These are phyloP conservation scores for Battus philenor DNA, from an alignment of 1,140 invertebrate species.

Conservation along the genomic window DNA sequence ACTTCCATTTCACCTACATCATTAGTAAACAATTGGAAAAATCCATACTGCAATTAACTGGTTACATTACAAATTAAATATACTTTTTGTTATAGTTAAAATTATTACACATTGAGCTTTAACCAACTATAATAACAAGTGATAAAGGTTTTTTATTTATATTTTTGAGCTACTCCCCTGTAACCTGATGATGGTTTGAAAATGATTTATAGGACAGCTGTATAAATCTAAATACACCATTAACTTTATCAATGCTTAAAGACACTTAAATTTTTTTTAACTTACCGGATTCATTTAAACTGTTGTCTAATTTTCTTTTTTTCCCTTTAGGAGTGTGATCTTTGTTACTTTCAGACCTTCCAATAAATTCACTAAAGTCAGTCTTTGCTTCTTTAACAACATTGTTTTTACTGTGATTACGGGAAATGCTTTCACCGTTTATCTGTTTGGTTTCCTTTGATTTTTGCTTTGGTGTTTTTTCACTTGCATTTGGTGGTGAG, in stretches of 20 bases:
- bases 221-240: too few relatives aligned
- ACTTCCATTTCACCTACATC: too few relatives aligned
- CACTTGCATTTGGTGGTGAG: not conserved
- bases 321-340: constrained; percentile 34
- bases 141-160: too few relatives aligned
- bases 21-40: too few relatives aligned
- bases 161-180: too few relatives aligned
- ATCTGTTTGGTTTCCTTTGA: not conserved
- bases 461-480: not conserved
- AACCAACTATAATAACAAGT: too few relatives aligned
- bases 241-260: too few relatives aligned
- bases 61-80: too few relatives aligned
- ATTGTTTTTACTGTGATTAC: not conserved
- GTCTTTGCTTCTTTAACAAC: constrained; percentile 26
- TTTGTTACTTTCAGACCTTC: constrained; percentile 24
- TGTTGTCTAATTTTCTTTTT: constrained; percentile 45
- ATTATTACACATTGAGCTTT: too few relatives aligned
- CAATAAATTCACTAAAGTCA: constrained; percentile 55
- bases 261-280: not conserved
- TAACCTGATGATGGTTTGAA: not conserved
- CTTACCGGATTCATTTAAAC: constrained; percentile 58
- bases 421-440: not conserved
- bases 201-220: not conserved
- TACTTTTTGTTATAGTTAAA: too few relatives aligned
- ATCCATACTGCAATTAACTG: too few relatives aligned